A percentile compares a stretch with the other conserved stretches of the same genome.
Conservation (phyloP, 2,113 vertebrate species). For the Anser cygnoides region DNA sequence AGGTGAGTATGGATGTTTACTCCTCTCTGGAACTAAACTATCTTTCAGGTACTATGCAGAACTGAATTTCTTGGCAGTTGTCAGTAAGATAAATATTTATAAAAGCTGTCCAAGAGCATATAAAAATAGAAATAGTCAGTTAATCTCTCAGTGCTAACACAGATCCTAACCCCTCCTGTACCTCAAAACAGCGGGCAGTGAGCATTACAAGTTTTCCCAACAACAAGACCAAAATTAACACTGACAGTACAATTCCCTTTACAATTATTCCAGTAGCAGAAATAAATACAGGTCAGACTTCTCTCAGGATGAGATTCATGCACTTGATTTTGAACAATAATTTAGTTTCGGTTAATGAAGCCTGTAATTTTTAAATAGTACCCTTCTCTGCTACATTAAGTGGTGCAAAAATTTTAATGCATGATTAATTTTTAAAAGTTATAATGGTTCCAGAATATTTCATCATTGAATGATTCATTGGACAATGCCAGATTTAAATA, state of each 20-base stretch:
- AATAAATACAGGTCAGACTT: conserved; percentile 15
- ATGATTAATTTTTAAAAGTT: conserved; percentile 15
- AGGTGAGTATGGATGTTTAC: rapidly evolving
- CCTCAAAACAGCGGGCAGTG: neutral
- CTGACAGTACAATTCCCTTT: neutral
- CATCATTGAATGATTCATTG: conserved; percentile 28
- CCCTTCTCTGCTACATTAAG: neutral
- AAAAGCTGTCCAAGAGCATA: neutral
- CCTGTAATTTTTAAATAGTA: conserved; percentile 20
- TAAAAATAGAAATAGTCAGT: neutral
- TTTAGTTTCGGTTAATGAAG: conserved; percentile 14
- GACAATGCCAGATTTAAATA: neutral
- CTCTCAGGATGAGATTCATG: neutral
- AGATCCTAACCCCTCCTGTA: neutral
- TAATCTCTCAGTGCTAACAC: neutral
- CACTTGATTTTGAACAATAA: conserved; percentile 17
- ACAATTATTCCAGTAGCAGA: conserved; percentile 5
- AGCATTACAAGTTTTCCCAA: neutral
- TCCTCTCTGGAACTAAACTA: neutral
- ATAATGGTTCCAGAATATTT: conserved; percentile 22
- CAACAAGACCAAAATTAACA: neutral
- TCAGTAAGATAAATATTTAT: neutral
- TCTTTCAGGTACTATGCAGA: neutral
- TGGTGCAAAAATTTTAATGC: neutral
- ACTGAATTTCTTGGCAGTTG: neutral